A percentile compares a stretch with the other conserved stretches of the same genome.
These are phyloP conservation scores for Cottus gobio DNA, from an alignment of 2,113 vertebrate species.

Conservation along the genomic window DNA sequence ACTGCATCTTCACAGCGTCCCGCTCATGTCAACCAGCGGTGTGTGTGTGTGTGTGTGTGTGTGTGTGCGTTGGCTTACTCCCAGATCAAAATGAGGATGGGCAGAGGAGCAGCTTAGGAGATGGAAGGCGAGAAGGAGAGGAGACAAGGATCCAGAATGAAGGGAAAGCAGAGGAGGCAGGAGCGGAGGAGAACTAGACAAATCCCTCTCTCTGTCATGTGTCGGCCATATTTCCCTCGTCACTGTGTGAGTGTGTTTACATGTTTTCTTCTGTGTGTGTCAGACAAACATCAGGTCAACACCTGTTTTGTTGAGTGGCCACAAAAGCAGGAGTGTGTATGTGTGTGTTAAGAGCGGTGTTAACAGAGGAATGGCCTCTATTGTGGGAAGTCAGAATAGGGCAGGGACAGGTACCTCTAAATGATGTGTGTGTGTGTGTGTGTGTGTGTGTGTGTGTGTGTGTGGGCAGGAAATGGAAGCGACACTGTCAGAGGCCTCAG, in stretches of 20 bases:
- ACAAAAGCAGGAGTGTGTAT: constrained; percentile 27
- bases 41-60: not conserved
- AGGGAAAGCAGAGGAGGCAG: not conserved
- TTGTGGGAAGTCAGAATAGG: constrained; percentile 19
- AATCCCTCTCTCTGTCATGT: constrained; percentile 8
- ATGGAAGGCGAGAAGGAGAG: no score
- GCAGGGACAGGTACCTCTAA: constrained; percentile 1
- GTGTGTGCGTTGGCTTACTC: no score
- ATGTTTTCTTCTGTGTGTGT: constrained; percentile 18
- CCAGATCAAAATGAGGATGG: not conserved
- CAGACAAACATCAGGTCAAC: constrained; percentile 42
- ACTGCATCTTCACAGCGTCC: not conserved
- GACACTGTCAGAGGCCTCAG: constrained; percentile 35
- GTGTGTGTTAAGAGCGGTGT: constrained; percentile 39
- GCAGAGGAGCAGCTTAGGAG: not conserved
- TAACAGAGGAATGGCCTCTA: constrained; percentile 55
- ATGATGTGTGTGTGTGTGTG: constrained; percentile 24
- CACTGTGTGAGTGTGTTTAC: constrained; percentile 25
- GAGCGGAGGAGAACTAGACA: not conserved
- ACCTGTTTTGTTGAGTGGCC: constrained; percentile 34
- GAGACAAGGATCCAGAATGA: not conserved
- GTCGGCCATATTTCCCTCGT: constrained; percentile 60
- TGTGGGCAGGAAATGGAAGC: constrained; percentile 38
- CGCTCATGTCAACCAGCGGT: not conserved
- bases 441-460: constrained; percentile 7